Evolutionary conservation across 2,113 vertebrate genomes (phyloP), one percentile per base, ranked within the genome.

Genomic region (Setophaga coronata): DNA sequence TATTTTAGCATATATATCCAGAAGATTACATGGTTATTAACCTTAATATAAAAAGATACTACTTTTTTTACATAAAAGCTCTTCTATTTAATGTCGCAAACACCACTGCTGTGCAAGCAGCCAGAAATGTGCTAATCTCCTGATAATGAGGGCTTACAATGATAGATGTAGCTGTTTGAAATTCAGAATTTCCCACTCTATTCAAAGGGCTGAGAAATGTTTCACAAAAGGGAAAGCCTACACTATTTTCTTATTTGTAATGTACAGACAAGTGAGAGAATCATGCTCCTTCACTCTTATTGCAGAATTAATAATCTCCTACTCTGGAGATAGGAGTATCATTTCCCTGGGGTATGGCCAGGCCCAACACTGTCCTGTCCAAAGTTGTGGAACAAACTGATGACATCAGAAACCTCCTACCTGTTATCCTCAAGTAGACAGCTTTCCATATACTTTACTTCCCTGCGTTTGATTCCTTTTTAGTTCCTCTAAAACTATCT

Each of bases 311-410:
- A 16, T 7, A 56, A 2, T 29, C 8, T 28, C 6, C 4, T 47
- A 1, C 29, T 54, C 42, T 60, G 26, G 15, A 67, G 16, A 24
- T 14, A 29, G 13, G 9, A 72, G 5, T 21, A 18, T 0, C 0
- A 3, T 48, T 83, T 43, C n/a, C 33, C 13, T 36, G 15, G 19
- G 4, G 2, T 10, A n/a, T 0, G 0, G 8, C 3, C 8, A 7
- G 4, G 6, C 0, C 23, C 24, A 34, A 4, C 14, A 28, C 6
- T 62, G n/a, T 50, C 6, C 17, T 31, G 28, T 45, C 23, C 15
- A 43, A 76, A 54, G 25, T 61, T 33, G 77, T 34, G 66, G 70
- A 70, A 14, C 10, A 80, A 60, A 21, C 8, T 7, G 12, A 34
- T 54, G 16, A 38, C 58, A 18, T 36, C 43, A 69, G 71, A 25